phyloP scores from a whole-genome alignment of 2,797 vertebrate genomes.

The Nothura maculosa region DNA sequence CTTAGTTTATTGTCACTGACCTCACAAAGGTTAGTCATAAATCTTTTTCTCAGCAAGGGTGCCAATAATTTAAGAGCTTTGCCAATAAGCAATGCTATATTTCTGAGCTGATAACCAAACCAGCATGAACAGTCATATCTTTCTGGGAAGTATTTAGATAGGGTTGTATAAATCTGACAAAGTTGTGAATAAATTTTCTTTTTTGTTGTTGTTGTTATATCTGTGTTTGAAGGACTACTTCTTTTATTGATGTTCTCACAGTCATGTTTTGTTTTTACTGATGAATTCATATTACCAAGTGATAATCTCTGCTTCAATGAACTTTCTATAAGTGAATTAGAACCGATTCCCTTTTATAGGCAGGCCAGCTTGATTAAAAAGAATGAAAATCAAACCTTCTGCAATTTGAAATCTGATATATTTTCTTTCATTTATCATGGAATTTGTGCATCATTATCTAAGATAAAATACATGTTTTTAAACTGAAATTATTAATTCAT shows the following conservation, averaged over 20 bases:
- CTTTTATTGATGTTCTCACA: neutral
- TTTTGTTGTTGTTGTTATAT: neutral
- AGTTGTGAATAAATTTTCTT: neutral
- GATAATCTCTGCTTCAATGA: neutral
- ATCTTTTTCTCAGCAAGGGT: slow-evolving; percentile 71
- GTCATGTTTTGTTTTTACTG: neutral
- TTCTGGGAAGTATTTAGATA: slow-evolving; percentile 32
- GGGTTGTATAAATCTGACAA: neutral
- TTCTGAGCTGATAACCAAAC: slow-evolving; percentile 33
- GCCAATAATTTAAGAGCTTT: slow-evolving; percentile 46
- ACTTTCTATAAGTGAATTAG: neutral
- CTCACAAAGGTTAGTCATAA: slow-evolving; percentile 70
- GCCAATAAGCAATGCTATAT: slow-evolving; percentile 44
- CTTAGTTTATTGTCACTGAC: slow-evolving; percentile 52
- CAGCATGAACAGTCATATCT: slow-evolving; percentile 5
- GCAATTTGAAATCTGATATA: neutral
- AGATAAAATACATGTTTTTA: neutral
- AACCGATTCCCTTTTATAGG: neutral
- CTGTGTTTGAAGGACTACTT: neutral
- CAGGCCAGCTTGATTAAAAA: neutral
- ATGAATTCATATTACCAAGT: neutral
- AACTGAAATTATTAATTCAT: neutral
- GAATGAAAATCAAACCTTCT: neutral
- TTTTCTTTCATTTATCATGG: neutral
- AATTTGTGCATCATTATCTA: neutral